These are phyloP conservation scores for Bradysia coprophila DNA, from an alignment of 1,140 invertebrate species.

Conservation along the genomic window DNA sequence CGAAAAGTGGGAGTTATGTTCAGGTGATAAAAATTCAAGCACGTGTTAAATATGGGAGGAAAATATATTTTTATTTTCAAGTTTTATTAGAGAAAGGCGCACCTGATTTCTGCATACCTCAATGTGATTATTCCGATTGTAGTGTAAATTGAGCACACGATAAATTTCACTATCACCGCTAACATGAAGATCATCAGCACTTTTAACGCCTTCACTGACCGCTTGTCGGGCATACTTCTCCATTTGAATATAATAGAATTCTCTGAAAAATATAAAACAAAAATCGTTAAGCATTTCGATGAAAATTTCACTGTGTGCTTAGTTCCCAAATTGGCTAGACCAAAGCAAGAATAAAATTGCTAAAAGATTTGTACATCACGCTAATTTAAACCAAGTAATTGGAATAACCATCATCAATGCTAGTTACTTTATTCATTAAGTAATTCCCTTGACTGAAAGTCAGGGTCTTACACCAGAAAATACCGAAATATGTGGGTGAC, in stretches of 20 bases:
- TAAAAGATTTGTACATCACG: too few species aligned
- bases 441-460: too few species aligned
- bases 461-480: too few species aligned
- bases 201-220: slow-evolving; percentile 88
- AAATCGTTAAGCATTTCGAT: too few species aligned
- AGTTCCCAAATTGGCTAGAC: neutral
- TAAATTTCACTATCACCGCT: slow-evolving; percentile 92
- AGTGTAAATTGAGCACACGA: slow-evolving; percentile 94
- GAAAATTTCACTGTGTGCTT: neutral
- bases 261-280: slow-evolving; percentile 54
- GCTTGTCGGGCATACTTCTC: slow-evolving; percentile 98
- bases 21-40: too few species aligned
- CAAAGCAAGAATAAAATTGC: neutral
- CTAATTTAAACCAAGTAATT: too few species aligned
- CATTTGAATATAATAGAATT: slow-evolving; percentile 99
- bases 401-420: too few species aligned
- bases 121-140: slow-evolving; percentile 99
- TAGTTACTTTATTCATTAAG: too few species aligned
- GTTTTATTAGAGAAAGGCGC: slow-evolving; percentile 2
- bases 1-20: too few species aligned
- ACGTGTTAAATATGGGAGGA: too few species aligned
- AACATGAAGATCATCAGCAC: slow-evolving; percentile 81
- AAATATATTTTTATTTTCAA: neutral
- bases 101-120: slow-evolving; percentile 50
- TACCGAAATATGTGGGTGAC: too few species aligned